Evolutionary conservation across 1,140 invertebrate species (phyloP).

Genomic region (Linepithema humile): DNA sequence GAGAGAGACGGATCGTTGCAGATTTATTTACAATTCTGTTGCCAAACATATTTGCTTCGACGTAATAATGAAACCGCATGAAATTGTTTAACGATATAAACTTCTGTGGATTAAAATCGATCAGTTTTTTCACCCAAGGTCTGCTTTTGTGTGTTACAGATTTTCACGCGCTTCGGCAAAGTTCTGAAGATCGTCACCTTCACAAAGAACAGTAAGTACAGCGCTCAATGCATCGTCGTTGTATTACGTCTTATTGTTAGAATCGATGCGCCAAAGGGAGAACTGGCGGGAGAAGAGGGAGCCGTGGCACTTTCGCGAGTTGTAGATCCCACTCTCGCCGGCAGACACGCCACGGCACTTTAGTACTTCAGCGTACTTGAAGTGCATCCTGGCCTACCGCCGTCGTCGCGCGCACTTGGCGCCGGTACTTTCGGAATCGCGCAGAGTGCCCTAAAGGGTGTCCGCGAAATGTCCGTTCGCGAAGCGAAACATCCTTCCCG

Average conservation of each 20-base stretch:
- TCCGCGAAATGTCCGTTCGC: neutral
- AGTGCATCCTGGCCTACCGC: constrained; percentile 35
- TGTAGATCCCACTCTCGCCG: constrained; percentile 45
- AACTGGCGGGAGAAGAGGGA: neutral
- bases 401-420: constrained; percentile 46
- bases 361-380: constrained; percentile 50
- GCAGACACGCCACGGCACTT: constrained; percentile 64
- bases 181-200: constrained; percentile 99
- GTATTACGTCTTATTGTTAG: neutral
- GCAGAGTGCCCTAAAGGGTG: constrained; percentile 35
- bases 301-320: constrained; percentile 17
- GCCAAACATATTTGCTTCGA: neutral
- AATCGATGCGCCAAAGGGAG: neutral
- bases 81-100: neutral
- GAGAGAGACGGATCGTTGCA: too few relatives aligned
- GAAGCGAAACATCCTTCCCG: too few relatives aligned
- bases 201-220: constrained; percentile 98
- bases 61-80: neutral
- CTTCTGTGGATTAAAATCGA: neutral
- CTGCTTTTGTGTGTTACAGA: constrained; percentile 88
- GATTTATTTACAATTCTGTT: neutral
- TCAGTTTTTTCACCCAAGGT: constrained; percentile 12
- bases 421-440: constrained; percentile 61
- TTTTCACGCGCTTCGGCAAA: constrained; percentile 99
- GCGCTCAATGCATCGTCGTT: neutral